Percentiles rank a stretch among this genome's conserved stretches.
Conservation (phyloP, 1,140 invertebrate genomes). For the Apis cerana region DNA sequence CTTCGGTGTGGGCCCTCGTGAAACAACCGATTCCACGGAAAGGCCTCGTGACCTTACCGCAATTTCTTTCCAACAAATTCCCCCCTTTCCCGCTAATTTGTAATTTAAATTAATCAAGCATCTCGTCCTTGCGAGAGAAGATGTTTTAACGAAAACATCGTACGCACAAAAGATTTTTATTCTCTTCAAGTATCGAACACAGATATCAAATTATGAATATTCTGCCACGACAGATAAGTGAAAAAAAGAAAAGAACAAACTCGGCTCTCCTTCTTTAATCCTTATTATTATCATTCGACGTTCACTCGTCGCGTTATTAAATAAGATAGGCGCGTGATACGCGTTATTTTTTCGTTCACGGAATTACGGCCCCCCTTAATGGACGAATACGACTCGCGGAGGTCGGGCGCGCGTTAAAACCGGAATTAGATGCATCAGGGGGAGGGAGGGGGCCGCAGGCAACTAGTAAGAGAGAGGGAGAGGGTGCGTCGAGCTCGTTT, state of each 20-base stretch:
- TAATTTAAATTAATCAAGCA: not conserved
- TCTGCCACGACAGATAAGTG: too few relatives aligned
- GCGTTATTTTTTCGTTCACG: slow-evolving; percentile 9
- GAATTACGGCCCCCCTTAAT: slow-evolving; percentile 19
- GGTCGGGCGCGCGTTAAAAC: slow-evolving; percentile 46
- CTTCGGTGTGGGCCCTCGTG: not conserved
- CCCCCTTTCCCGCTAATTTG: not conserved
- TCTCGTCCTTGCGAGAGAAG: too few relatives aligned
- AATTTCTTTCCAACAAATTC: too few relatives aligned
- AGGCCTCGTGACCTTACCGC: not conserved
- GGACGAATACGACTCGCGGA: slow-evolving; percentile 37
- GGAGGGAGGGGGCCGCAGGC: too few relatives aligned
- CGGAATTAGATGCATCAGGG: slow-evolving; percentile 28
- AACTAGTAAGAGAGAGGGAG: not conserved
- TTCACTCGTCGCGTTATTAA: slow-evolving; percentile 19
- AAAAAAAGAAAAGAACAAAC: too few relatives aligned
- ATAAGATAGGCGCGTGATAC: not conserved
- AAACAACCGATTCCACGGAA: slow-evolving; percentile 4
- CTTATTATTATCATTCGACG: not conserved
- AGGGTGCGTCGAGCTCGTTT: slow-evolving; percentile 44
- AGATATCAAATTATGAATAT: too few relatives aligned
- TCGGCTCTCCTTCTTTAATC: not conserved
- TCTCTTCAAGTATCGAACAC: too few relatives aligned
- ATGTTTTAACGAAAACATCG: too few relatives aligned
- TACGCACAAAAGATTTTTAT: too few relatives aligned